Evolutionary conservation across 2,113 vertebrate genomes (phyloP).

Genomic region (Sapajus apella): DNA sequence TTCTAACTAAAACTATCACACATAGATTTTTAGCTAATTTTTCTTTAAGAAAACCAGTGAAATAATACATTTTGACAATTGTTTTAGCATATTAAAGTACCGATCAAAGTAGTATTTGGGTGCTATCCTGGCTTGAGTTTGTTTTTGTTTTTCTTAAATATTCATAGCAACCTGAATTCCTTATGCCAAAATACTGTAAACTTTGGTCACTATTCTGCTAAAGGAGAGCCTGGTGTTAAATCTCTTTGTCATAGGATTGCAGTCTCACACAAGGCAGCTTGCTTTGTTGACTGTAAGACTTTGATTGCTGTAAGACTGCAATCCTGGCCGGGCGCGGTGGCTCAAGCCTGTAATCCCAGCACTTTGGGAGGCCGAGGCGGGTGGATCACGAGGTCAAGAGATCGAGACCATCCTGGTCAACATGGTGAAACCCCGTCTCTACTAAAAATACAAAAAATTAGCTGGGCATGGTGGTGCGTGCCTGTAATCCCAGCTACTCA

Average conservation of each 20-base stretch:
- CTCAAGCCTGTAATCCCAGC: too few species aligned
- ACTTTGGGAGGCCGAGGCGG: too few species aligned
- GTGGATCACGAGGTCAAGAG: too few species aligned
- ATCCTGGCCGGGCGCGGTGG: too few species aligned
- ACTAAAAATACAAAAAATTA: too few species aligned
- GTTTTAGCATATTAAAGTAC: background rate
- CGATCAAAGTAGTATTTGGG: background rate
- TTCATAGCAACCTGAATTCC: background rate
- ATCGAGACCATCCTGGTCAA: too few species aligned
- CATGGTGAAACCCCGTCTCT: too few species aligned
- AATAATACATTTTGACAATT: constrained; percentile 7
- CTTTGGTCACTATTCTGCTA: background rate
- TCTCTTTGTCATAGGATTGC: background rate
- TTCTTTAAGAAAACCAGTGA: background rate
- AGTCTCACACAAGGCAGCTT: background rate
- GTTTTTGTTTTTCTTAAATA: constrained; percentile 8
- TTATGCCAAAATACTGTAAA: background rate
- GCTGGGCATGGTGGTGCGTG: too few species aligned
- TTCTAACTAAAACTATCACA: constrained; percentile 22
- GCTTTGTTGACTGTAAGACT: background rate
- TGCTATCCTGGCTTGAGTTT: background rate
- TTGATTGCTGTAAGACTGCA: background rate
- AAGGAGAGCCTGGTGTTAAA: background rate
- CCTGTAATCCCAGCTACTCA: too few species aligned
- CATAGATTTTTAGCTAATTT: constrained; percentile 22